Evolutionary conservation across 30 jellyfish, hydroid and myxozoan species (phyloP), one percentile per base, ranked within the genome.

Genomic region (Turritopsis dohrnii): DNA sequence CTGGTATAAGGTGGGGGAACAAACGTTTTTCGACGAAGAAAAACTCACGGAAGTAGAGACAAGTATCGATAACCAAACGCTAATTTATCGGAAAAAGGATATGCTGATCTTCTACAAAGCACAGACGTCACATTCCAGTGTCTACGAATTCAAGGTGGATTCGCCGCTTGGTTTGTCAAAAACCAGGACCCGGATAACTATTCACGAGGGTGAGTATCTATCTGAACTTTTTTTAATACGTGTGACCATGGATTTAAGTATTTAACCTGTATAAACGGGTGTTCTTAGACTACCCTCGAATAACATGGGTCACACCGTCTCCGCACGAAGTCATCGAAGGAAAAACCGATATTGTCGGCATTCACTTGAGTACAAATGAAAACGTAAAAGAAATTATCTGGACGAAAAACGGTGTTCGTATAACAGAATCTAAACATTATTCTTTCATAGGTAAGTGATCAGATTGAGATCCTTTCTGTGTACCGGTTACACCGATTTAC

Each of bases 301-400:
- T 84, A 41, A 84, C 88, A 52, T 84, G 90, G 90, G 31, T 76
- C 30, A 84, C 90, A 24, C 81, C 81, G 28, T 84, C 90, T 8
- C 90, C 90, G 18, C 65, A 27, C 54, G 52, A 16, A 18, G 90
- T 75, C 19, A 79, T 84, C n/a, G 83, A 75, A 84, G 90, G 54
- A 20, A 28, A 29, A 18, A 75, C 65, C 30, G 90, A 84, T 84
- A 72, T 84, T 27, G 9, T 84, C n/a, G 90, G 76, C 52, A 76
- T 84, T 17, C 76, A 52, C 30, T 22, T 71, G 23, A 84, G 52
- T 22, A 84, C 89, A 24, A 41, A 74, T 65, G 76, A 74, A 18
- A 19, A 60, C 74, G 28, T 84, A 7, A 22, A 30, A 52, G 89
- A 71, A 28, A 84, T 84, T 17, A 25, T 21, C n/a, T 84, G 90